These are phyloP conservation scores for Holcopasites calliopsidis DNA, from an alignment of 1,140 invertebrate genomes.

Conservation along the genomic window DNA sequence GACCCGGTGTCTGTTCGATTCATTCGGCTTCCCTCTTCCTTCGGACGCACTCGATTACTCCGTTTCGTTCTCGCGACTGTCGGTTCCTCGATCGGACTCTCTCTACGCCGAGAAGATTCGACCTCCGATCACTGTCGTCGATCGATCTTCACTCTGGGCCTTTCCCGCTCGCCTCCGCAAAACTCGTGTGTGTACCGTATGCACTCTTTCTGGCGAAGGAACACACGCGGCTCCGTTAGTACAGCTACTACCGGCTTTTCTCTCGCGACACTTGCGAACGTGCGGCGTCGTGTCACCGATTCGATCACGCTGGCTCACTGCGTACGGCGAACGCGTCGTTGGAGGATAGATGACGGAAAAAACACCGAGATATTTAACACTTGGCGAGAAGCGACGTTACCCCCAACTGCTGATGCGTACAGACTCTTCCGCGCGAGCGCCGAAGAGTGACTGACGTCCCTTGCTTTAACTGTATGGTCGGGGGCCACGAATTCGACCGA, in stretches of 20 bases:
- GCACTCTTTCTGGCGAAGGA: conserved; percentile 7
- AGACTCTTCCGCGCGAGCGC: conserved; percentile 75
- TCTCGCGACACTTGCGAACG: conserved; percentile 24
- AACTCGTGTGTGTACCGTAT: conserved; percentile 12
- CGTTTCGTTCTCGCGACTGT: background rate
- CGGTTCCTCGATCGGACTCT: background rate
- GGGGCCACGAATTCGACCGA: conserved; percentile 65
- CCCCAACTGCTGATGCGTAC: conserved; percentile 55
- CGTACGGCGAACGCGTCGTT: background rate
- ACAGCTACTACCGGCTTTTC: conserved; percentile 56
- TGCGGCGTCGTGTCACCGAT: conserved; percentile 11
- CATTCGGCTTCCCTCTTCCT: conserved; percentile 10
- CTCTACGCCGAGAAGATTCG: background rate
- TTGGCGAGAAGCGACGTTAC: conserved; percentile 53
- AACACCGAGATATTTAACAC: conserved; percentile 48
- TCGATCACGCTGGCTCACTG: conserved; percentile 4
- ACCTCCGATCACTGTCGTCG: background rate
- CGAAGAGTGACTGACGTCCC: conserved; percentile 77
- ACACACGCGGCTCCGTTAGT: conserved; percentile 39
- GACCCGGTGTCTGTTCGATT: conserved; percentile 40
- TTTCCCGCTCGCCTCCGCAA: background rate
- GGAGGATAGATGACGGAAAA: conserved; percentile 15
- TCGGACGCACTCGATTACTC: background rate
- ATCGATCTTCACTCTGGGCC: background rate
- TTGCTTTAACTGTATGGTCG: conserved; percentile 52